A percentile compares a stretch with the other conserved stretches of the same genome.
These are phyloP conservation scores for Ceriagrion tenellum DNA, from an alignment of 2,888 invertebrate genomes.

Conservation along the genomic window DNA sequence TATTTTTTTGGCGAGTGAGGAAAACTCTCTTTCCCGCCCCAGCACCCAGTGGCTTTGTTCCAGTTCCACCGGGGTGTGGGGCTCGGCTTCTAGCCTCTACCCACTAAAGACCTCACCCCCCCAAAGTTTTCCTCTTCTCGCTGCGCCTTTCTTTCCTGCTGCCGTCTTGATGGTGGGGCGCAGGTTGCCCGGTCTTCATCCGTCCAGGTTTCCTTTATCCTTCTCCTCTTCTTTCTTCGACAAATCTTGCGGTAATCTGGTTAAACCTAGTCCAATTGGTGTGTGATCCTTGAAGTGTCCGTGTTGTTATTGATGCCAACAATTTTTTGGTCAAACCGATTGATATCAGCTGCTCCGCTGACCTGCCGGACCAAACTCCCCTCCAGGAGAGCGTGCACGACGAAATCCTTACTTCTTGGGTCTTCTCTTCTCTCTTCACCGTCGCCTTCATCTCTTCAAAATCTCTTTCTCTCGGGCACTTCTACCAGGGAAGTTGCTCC, in stretches of 20 bases:
- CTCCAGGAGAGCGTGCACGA: neutral
- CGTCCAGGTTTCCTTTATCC: neutral
- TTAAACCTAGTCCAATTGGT: neutral
- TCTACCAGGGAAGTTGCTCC: slow-evolving; percentile 73
- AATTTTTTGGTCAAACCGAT: neutral
- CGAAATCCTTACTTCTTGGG: neutral
- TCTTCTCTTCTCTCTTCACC: neutral
- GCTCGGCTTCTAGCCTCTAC: no score
- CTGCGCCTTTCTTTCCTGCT: neutral
- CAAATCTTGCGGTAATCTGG: slow-evolving; percentile 74
- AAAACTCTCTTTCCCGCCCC: no score
- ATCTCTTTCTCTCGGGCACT: slow-evolving; percentile 70
- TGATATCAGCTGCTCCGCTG: neutral
- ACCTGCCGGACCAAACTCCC: neutral
- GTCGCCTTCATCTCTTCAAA: neutral
- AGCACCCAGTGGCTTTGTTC: no score
- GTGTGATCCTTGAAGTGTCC: neutral
- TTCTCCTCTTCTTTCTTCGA: neutral
- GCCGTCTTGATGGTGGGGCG: neutral
- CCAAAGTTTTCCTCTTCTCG: no score
- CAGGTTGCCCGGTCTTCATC: neutral
- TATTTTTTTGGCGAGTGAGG: no score
- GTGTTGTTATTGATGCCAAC: neutral
- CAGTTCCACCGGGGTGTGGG: no score
- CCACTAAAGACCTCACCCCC: no score